Percentiles rank a stretch among this genome's conserved stretches.
Evolutionary conservation across 1,140 invertebrate genomes (phyloP).

Genomic region (Sitophilus oryzae): DNA sequence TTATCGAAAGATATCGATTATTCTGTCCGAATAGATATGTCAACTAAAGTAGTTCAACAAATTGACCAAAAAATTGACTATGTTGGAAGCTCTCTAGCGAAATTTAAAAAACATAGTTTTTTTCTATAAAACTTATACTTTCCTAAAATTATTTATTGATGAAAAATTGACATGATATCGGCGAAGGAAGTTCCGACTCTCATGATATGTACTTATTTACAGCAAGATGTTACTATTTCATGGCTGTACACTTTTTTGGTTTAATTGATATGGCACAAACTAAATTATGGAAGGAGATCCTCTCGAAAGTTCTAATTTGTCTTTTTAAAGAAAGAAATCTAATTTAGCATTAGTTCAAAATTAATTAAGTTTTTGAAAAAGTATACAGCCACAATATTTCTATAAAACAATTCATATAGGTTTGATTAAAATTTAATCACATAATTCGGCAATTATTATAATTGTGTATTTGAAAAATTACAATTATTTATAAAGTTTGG

Average conservation of each 20-base stretch:
- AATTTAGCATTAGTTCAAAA: no score
- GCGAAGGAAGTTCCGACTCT: conserved; percentile 14
- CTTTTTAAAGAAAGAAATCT: no score
- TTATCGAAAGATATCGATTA: background rate
- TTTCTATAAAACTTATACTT: conserved; percentile 1
- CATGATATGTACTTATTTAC: conserved; percentile 21
- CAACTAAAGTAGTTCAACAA: background rate
- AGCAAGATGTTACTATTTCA: conserved; percentile 5
- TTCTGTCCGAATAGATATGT: background rate
- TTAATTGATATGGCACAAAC: conserved; percentile 11
- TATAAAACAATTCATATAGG: conserved; percentile 16
- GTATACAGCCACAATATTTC: conserved; percentile 22
- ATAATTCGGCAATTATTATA: conserved; percentile 41
- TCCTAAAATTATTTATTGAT: conserved; percentile 4
- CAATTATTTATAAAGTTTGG: conserved; percentile 14
- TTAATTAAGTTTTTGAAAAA: conserved; percentile 8
- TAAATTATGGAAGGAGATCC: no score
- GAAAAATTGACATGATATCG: conserved; percentile 20
- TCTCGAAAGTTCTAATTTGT: no score
- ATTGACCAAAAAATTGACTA: background rate
- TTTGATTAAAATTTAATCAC: conserved; percentile 39
- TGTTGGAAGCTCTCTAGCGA: background rate
- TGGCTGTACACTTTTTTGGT: conserved; percentile 7
- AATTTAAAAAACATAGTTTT: conserved; percentile 4
- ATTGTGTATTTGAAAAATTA: conserved; percentile 34